Conservation (phyloP, 2,113 vertebrate species). For the Hippocampus comes region DNA sequence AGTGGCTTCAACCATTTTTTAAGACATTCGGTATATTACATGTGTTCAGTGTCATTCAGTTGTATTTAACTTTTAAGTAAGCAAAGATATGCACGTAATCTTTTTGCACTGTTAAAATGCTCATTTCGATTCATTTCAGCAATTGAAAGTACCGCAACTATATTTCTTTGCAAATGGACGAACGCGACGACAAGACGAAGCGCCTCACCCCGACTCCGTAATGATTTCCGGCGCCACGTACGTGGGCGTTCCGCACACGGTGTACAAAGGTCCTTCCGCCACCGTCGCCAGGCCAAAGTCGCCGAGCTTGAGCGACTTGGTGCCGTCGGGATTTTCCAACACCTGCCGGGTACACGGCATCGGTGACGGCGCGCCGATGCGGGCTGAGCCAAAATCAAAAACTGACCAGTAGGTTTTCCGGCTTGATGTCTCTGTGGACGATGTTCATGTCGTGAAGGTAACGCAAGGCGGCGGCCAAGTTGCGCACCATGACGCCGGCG, state of each 20-base stretch:
- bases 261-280: slow-evolving; percentile 91
- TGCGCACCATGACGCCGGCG: slow-evolving; percentile 89
- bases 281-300: slow-evolving; percentile 95
- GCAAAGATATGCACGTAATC: too few species aligned
- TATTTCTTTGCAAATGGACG: not conserved
- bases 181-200: not conserved
- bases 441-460: slow-evolving; percentile 91
- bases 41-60: too few species aligned
- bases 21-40: too few species aligned
- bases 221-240: slow-evolving; percentile 99
- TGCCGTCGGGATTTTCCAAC: slow-evolving; percentile 87
- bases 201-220: slow-evolving; percentile 85
- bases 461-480: slow-evolving; percentile 86
- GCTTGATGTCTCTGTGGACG: slow-evolving; percentile 96
- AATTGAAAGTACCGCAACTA: too few species aligned
- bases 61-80: too few species aligned
- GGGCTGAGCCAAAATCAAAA: not conserved
- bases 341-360: slow-evolving; percentile 70
- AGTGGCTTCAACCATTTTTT: too few species aligned
- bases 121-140: too few species aligned
- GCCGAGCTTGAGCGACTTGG: slow-evolving; percentile 91
- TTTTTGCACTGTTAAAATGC: too few species aligned
- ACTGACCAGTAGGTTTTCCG: slow-evolving; percentile 91
- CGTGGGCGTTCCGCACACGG: slow-evolving; percentile 93
- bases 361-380: not conserved